These are phyloP conservation scores for Scelioninae gen. 2 DNA, from an alignment of 2,888 invertebrate genomes.

Conservation along the genomic window DNA sequence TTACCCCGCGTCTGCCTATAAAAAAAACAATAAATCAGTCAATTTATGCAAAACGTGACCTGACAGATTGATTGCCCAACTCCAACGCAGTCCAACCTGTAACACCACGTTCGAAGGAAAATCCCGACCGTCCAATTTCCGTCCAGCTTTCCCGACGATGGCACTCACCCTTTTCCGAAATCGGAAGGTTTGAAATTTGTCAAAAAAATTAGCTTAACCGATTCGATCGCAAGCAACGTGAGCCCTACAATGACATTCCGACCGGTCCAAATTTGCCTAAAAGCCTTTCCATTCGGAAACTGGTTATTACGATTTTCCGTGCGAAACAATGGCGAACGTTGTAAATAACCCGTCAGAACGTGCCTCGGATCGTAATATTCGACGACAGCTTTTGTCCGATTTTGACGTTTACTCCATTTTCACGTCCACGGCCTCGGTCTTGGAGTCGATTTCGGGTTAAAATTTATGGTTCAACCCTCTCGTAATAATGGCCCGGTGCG, in stretches of 20 bases:
- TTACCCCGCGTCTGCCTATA: too few species aligned
- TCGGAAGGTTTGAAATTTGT: not conserved
- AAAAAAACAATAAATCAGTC: too few species aligned
- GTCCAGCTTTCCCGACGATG: too few species aligned
- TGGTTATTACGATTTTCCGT: constrained; percentile 33
- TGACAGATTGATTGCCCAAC: too few species aligned
- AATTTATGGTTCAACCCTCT: constrained; percentile 46
- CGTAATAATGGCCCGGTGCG: constrained; percentile 18
- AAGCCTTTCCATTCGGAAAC: constrained; percentile 8
- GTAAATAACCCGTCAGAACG: constrained; percentile 17
- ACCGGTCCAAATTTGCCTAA: constrained; percentile 6
- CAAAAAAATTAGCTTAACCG: not conserved
- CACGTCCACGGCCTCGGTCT: constrained; percentile 5
- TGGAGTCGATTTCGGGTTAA: constrained; percentile 2
- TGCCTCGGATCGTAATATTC: too few species aligned
- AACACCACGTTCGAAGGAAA: too few species aligned
- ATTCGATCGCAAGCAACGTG: constrained; percentile 11
- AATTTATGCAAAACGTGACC: too few species aligned
- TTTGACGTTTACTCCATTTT: constrained; percentile 42
- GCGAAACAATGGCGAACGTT: not conserved
- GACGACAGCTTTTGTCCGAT: constrained; percentile 11
- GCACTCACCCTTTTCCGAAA: too few species aligned
- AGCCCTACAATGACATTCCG: not conserved
- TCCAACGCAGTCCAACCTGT: too few species aligned
- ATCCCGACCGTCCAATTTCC: too few species aligned